Percentiles rank a stretch among this genome's conserved stretches.
These are phyloP conservation scores for Nyctibius grandis DNA, from an alignment of 2,797 vertebrate species.

Conservation along the genomic window DNA sequence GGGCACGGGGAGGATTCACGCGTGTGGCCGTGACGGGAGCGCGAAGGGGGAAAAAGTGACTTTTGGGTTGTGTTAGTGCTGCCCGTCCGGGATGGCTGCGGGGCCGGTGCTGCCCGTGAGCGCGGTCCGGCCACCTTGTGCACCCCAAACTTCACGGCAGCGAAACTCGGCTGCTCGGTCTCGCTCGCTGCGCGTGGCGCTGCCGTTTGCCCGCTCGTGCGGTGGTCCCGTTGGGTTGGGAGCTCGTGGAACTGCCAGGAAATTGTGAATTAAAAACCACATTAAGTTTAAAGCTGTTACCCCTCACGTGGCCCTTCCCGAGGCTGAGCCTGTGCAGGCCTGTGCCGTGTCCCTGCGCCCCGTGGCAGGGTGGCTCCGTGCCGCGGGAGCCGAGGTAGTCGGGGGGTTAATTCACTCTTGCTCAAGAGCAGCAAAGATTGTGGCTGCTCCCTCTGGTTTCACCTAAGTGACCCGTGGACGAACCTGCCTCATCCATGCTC, in stretches of 20 bases:
- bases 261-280: neutral
- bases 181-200: neutral
- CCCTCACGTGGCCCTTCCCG: neutral
- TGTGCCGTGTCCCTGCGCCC: neutral
- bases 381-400: neutral
- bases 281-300: neutral
- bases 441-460: neutral
- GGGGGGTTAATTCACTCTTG: neutral
- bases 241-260: neutral
- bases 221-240: neutral
- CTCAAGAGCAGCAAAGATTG: neutral
- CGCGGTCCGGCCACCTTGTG: neutral
- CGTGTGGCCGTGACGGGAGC: neutral
- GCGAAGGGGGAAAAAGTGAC: neutral
- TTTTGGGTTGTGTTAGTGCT: rapidly evolving
- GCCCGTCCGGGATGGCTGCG: neutral
- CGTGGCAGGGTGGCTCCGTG: too few species aligned
- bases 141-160: neutral
- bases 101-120: neutral
- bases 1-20: neutral
- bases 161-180: neutral
- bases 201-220: neutral
- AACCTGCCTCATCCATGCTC: neutral
- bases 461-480: neutral
- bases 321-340: neutral